Conservation (phyloP, 2,888 invertebrate genomes). For the Bellardia bayeri region DNA sequence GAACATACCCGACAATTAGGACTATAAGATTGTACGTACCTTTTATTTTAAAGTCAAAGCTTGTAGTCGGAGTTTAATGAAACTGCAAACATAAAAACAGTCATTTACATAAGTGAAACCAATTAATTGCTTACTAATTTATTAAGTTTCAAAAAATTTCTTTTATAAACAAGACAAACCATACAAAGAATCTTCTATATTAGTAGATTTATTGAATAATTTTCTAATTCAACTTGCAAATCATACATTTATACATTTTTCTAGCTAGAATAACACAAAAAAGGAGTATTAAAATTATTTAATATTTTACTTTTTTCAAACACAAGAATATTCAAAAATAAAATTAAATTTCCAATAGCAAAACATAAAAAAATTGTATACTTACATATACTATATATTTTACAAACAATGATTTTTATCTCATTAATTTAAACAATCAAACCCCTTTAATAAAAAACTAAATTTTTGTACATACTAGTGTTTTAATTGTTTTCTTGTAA, state of each 20-base stretch:
- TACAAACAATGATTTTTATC: conserved; percentile 20
- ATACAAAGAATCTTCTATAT: conserved; percentile 68
- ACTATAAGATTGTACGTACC: conserved; percentile 40
- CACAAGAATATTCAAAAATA: background rate
- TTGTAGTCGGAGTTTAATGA: conserved; percentile 39
- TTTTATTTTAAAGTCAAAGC: conserved; percentile 41
- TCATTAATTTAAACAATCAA: conserved; percentile 18
- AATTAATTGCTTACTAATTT: conserved; percentile 51
- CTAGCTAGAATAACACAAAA: conserved; percentile 66
- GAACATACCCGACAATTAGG: background rate
- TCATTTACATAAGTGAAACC: conserved; percentile 47
- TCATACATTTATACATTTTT: conserved; percentile 42
- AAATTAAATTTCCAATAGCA: background rate
- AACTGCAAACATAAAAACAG: conserved; percentile 29
- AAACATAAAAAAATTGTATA: background rate
- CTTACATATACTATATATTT: background rate
- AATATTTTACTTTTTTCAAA: conserved; percentile 38
- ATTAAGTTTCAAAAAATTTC: conserved; percentile 39
- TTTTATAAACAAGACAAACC: background rate
- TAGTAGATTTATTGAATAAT: conserved; percentile 63
- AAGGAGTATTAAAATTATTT: conserved; percentile 65
- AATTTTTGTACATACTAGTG: conserved; percentile 33
- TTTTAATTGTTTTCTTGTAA: conserved; percentile 21
- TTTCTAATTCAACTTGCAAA: conserved; percentile 20
- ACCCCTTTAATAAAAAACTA: background rate